Percentiles rank a stretch among this genome's conserved stretches.
These are phyloP conservation scores for Tachystola acroxantha DNA, from an alignment of 2,888 invertebrate genomes.

Conservation along the genomic window DNA sequence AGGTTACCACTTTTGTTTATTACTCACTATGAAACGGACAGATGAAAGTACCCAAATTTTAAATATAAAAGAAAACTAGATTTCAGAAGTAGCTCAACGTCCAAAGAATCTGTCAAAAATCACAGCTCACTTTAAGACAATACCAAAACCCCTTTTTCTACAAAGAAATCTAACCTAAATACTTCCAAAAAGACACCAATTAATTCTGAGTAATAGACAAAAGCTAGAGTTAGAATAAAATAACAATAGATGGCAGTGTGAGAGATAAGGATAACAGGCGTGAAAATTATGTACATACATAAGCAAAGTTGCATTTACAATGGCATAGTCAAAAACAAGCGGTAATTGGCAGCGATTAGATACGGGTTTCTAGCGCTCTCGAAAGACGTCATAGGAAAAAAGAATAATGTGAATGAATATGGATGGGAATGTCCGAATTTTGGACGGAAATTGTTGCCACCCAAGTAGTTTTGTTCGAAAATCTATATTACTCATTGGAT, in stretches of 20 bases:
- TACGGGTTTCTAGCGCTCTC: conserved; percentile 31
- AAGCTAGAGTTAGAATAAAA: conserved; percentile 18
- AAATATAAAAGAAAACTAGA: no score
- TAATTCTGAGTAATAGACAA: conserved; percentile 16
- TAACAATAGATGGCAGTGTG: conserved; percentile 27
- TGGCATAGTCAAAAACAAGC: conserved; percentile 48
- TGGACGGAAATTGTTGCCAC: conserved; percentile 16
- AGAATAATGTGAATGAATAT: conserved; percentile 20
- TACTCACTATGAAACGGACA: no score
- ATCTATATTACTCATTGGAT: no score
- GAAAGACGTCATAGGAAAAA: conserved; percentile 11
- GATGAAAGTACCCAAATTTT: no score
- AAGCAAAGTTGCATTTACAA: conserved; percentile 23
- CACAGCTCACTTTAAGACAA: background rate
- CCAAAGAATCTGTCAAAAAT: background rate
- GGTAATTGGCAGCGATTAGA: conserved; percentile 53
- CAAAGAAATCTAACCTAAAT: conserved; percentile 1
- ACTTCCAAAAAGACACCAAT: conserved; percentile 1
- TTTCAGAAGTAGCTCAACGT: no score
- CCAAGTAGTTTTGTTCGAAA: conserved; percentile 11
- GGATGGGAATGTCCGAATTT: conserved; percentile 23
- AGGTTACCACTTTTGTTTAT: no score
- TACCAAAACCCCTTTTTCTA: background rate
- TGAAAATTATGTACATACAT: conserved; percentile 56
- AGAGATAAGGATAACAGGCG: conserved; percentile 37